Base-by-base conservation (phyloP, 2,113 vertebrate genomes). In the Furnarius figulus region DNA sequence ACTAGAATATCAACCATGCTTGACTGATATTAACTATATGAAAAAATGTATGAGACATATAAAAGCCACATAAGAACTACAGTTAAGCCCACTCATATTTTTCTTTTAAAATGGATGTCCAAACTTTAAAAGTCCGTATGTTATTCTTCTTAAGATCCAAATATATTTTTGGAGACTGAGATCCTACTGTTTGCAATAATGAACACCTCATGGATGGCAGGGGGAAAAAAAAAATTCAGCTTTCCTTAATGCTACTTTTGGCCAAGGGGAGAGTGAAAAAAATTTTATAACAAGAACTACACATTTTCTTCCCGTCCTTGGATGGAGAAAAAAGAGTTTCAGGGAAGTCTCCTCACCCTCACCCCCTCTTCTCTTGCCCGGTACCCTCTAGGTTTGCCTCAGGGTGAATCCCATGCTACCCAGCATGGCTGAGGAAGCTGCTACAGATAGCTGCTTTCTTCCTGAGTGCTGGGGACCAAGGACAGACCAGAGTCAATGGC, bases 11-110 rank as follows among this genome's bases (percentile, higher is more conserved):
- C 79, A 95, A 6, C 79, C 79, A 87, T 92, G 94, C 93, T 93
- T 97, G 96, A 96, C 85, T 95, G 95, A 89, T 95, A 96, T 80
- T 95, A 97, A 95, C 87, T 87, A 72, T 92, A 94, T 61, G 74
- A 94, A 96, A 95, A 95, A 91, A 95, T 47, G 78, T 76, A 68
- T 52, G 70, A 49, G 78, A 59, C 73, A 46, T n/a, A 89, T 84
- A 96, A 93, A 97, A 80, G 81, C 88, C 87, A 95, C 61, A 68
- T 88, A 94, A 92, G 77, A 93, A 50, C 71, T 90, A 77, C 85
- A 93, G 87, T 89, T 93, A 93, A 93, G 59, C 70, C 47, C n/a
- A n/a, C 52, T 85, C 22, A 47, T 85, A 94, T 93, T 96, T 97
- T 94, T 87, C 85, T 90, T 97, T 85, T 66, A 94, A 87, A 95